These are phyloP conservation scores for Hemicentrotus pulcherrimus DNA, from an alignment of 35 echinoderm and acorn worm species.

Conservation along the genomic window DNA sequence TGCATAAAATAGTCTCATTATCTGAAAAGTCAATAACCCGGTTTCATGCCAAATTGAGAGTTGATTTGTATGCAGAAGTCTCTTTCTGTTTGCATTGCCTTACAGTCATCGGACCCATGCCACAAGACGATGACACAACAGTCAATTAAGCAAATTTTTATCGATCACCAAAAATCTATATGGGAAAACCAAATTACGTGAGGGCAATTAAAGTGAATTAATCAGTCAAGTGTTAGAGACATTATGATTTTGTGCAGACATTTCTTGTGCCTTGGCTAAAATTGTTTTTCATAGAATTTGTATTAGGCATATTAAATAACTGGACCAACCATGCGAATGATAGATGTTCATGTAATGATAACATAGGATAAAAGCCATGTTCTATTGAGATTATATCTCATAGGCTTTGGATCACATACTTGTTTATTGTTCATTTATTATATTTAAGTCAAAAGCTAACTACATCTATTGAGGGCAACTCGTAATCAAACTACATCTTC, in stretches of 20 bases:
- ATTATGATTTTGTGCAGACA: background rate
- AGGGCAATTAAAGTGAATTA: background rate
- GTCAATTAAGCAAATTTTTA: background rate
- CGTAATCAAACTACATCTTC: too few relatives aligned
- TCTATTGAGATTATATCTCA: too few relatives aligned
- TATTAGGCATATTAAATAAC: background rate
- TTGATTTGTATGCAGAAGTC: background rate
- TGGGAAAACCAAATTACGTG: background rate
- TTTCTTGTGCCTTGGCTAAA: background rate
- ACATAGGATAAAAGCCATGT: too few relatives aligned
- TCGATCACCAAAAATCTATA: conserved; percentile 37
- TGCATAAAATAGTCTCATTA: background rate
- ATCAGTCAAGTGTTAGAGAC: conserved; percentile 3
- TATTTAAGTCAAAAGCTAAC: too few relatives aligned
- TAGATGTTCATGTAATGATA: background rate
- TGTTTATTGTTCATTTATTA: too few relatives aligned
- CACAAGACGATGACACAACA: background rate
- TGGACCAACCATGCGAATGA: background rate
- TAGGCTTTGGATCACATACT: too few relatives aligned
- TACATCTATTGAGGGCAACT: too few relatives aligned
- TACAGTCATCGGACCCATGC: background rate
- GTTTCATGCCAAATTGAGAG: background rate
- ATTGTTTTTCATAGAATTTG: background rate
- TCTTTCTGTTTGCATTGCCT: background rate
- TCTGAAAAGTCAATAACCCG: background rate